phyloP scores from a whole-genome alignment of 1,140 invertebrate genomes.

The Eriocheir sinensis region DNA sequence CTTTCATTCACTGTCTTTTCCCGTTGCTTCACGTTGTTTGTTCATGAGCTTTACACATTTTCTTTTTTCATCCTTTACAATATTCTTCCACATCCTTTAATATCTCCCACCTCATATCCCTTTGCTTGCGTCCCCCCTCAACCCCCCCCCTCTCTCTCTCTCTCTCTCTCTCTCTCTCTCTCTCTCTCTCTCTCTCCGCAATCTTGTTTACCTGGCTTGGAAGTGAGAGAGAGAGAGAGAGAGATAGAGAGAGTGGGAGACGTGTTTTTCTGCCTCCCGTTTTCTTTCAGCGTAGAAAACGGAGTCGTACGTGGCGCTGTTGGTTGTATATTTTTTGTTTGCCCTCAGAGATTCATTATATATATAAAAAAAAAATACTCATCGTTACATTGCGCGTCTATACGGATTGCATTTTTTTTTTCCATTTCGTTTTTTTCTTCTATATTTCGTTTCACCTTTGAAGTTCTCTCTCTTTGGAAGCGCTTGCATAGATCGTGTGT shows the following conservation, averaged over 20 bases:
- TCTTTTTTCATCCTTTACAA: not conserved
- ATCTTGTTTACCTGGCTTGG: not conserved
- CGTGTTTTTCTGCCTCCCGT: not conserved
- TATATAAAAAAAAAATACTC: no score
- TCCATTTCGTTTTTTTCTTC: not conserved
- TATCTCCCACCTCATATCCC: not conserved
- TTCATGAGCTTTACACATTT: not conserved
- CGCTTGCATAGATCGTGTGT: no score
- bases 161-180: not conserved
- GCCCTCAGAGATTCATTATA: no score
- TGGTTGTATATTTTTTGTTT: no score
- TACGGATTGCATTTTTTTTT: not conserved
- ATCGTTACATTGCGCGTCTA: not conserved
- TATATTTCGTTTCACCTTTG: no score
- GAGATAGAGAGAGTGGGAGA: not conserved
- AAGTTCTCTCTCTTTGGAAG: no score
- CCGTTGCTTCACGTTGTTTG: not conserved
- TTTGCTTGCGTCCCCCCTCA: not conserved
- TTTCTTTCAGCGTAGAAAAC: conserved; percentile 3
- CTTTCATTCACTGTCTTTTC: not conserved
- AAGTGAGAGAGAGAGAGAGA: not conserved
- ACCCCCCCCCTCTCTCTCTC: not conserved
- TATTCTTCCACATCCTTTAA: not conserved
- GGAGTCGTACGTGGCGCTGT: no score
- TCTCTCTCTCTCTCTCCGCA: not conserved